Conservation (phyloP, 2,888 invertebrate species). For the Epsilonema sp. region DNA sequence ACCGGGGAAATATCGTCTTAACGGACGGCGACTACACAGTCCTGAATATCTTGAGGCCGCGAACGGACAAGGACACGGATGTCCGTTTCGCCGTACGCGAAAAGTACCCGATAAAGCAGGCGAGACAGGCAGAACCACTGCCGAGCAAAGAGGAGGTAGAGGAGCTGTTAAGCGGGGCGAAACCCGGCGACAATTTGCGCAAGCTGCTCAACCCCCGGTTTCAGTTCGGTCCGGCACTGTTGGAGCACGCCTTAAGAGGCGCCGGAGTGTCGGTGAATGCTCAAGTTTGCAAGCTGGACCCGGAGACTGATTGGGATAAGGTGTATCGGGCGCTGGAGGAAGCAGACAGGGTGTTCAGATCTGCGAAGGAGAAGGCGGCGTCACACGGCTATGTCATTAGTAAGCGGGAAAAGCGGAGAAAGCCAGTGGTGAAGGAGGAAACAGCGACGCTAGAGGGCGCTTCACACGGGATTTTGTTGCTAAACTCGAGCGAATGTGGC, state of each 20-base stretch:
- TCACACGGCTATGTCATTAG: too few species aligned
- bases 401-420: conserved; percentile 49
- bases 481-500: too few species aligned
- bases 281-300: conserved; percentile 35
- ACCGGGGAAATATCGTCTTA: conserved; percentile 69
- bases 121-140: conserved; percentile 37
- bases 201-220: conserved; percentile 16
- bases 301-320: conserved; percentile 22
- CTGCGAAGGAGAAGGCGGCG: neutral
- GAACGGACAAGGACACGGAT: conserved; percentile 55
- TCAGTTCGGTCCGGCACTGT: conserved; percentile 65
- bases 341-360: conserved; percentile 38
- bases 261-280: conserved; percentile 44
- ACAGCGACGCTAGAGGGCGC: too few species aligned
- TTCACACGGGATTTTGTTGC: too few species aligned
- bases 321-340: conserved; percentile 46
- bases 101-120: conserved; percentile 51
- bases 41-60: conserved; percentile 35
- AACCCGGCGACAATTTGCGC: conserved; percentile 7
- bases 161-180: conserved; percentile 1
- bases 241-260: conserved; percentile 65
- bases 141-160: neutral
- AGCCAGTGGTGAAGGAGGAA: neutral
- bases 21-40: conserved; percentile 76
- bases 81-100: conserved; percentile 72